Evolutionary conservation across 1,140 invertebrate species (phyloP).

Genomic region (Drosophila pruinosa): DNA sequence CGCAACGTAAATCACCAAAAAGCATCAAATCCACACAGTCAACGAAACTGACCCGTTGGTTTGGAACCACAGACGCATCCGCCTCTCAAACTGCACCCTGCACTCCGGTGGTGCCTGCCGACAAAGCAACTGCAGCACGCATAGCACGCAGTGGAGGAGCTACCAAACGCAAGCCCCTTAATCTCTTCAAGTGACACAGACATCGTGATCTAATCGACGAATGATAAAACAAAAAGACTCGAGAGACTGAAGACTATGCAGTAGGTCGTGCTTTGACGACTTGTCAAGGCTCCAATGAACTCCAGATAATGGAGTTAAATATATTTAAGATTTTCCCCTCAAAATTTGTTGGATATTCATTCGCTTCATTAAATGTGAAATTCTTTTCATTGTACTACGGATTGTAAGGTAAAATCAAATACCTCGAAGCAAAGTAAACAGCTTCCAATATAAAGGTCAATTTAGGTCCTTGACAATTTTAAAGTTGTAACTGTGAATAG

Average conservation of each 20-base stretch:
- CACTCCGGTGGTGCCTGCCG: constrained; percentile 42
- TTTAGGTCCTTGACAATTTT: background rate
- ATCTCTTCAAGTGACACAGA: constrained; percentile 51
- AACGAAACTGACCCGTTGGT: constrained; percentile 78
- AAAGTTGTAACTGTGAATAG: background rate
- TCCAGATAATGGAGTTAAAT: background rate
- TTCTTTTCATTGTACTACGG: background rate
- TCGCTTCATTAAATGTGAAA: background rate
- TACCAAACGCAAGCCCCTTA: constrained; percentile 56
- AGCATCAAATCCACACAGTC: constrained; percentile 55
- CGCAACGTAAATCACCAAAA: constrained; percentile 68
- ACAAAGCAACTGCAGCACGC: constrained; percentile 42
- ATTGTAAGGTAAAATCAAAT: background rate
- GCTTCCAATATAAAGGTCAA: background rate
- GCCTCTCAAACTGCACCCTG: constrained; percentile 47
- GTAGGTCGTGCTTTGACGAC: constrained; percentile 6
- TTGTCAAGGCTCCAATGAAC: constrained; percentile 16
- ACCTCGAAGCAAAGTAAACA: constrained; percentile 20
- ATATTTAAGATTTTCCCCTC: background rate
- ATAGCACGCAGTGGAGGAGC: constrained; percentile 39
- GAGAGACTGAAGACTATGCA: constrained; percentile 37
- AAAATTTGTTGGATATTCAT: background rate
- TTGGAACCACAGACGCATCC: constrained; percentile 29
- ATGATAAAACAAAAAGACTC: constrained; percentile 50
- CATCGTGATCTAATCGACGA: constrained; percentile 8